Evolutionary conservation across 2,888 invertebrate species (phyloP), one percentile per base, ranked within the genome.

Genomic region (Drosophila maculinotata): DNA sequence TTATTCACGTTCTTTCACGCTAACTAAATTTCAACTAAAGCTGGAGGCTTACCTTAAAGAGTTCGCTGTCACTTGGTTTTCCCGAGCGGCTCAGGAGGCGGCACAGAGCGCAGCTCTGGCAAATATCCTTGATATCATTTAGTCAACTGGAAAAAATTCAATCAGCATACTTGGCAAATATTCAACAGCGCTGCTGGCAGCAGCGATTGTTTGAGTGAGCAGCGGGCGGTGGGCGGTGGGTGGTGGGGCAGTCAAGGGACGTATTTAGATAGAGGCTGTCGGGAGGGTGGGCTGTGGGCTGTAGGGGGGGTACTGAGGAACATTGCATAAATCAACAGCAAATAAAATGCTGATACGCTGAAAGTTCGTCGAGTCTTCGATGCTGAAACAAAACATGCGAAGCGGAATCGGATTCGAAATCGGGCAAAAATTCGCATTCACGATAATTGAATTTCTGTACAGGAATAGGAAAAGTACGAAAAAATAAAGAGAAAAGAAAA

Each of bases 111-210:
- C 60, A 60, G 67, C 62, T 56, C 70, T 49, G 82, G 82, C 82
- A 89, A 89, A 89, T 89, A 90, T 90, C 89, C 89, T 89, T 90
- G 89, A 90, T 89, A 90, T 88, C 90, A 89, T 86, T 89, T 89
- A 89, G 89, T 89, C 89, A 89, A 89, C 88, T 83, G 90, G 89
- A 89, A 89, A 86, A 86, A 89, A 89, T 89, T 89, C 89, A 89
- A 89, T 89, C 89, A 89, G 89, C 87, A 89, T 89, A 87, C 89
- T 89, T 87, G 82, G 88, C 90, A 89, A 90, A 89, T 89, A 88
- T 81, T 81, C 79, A 72, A 75, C 69, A 54, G 44, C n/a, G n/a
- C n/a, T 31, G 62, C 56, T 47, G 64, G 42, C 59, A 64, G 63
- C 57, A 63, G 28, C 82, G 64, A 80, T 87, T 87, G 84, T 87